Conservation (phyloP, 2,113 vertebrate genomes). For the Bolborhynchus lineola region DNA sequence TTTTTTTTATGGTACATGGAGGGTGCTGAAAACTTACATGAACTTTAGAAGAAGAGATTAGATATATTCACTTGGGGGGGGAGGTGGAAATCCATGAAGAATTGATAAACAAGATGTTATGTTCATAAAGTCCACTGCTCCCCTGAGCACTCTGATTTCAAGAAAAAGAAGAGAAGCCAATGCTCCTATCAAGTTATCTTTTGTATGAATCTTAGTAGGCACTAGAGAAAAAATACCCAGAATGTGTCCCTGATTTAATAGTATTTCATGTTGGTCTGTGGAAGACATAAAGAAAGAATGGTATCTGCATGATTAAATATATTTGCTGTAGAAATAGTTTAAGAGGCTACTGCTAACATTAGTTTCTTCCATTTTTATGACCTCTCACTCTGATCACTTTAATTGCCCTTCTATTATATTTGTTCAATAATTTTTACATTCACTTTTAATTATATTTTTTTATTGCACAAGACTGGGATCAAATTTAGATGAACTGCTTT, state of each 20-base stretch:
- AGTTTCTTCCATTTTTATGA: conserved; percentile 28
- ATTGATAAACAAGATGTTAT: not conserved
- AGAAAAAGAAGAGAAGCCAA: not conserved
- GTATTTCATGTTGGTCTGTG: not conserved
- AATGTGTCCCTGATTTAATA: not conserved
- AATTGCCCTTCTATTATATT: conserved; percentile 36
- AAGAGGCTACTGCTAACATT: not conserved
- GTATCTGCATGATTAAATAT: not conserved
- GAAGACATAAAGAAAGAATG: not conserved
- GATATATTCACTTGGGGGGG: not conserved
- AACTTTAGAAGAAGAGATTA: not conserved
- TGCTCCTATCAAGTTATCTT: not conserved
- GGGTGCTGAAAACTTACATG: not conserved
- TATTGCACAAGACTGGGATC: not conserved
- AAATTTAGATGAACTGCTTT: conserved; percentile 22
- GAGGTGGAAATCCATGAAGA: not conserved
- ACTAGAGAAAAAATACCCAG: not conserved
- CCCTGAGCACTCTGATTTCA: not conserved
- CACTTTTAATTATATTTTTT: conserved; percentile 31
- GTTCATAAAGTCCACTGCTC: not conserved
- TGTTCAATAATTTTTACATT: conserved; percentile 34
- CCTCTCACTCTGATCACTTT: not conserved
- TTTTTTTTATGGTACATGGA: not conserved
- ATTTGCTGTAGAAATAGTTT: not conserved
- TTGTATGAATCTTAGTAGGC: not conserved